phyloP scores from a whole-genome alignment of 2,797 vertebrate species.

The Nothura maculosa region DNA sequence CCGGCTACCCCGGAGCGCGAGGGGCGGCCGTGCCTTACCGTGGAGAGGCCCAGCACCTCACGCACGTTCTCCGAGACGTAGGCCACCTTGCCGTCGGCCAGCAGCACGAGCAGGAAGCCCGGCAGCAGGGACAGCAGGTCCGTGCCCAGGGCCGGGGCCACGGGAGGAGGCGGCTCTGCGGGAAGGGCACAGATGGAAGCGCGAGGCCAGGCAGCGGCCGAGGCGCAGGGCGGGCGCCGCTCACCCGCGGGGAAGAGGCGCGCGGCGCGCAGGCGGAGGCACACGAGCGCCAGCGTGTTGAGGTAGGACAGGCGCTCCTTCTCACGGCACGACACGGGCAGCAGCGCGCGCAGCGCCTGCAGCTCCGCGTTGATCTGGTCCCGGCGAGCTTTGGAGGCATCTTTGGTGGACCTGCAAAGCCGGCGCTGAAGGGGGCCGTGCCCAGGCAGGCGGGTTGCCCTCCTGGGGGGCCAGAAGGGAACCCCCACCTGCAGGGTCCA shows the following conservation, averaged over 20 bases:
- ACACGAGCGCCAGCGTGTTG: slow-evolving; percentile 90
- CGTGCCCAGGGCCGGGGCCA: not conserved
- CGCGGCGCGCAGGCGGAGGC: slow-evolving; percentile 84
- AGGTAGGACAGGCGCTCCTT: slow-evolving; percentile 90
- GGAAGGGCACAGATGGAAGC: not conserved
- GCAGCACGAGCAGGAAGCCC: slow-evolving; percentile 87
- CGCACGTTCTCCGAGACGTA: slow-evolving; percentile 88
- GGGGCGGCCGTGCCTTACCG: slow-evolving; percentile 77
- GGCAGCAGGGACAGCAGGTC: slow-evolving; percentile 85
- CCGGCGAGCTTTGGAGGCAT: slow-evolving; percentile 90
- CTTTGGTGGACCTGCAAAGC: slow-evolving; percentile 89
- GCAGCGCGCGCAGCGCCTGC: slow-evolving; percentile 84
- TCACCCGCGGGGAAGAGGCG: slow-evolving; percentile 65
- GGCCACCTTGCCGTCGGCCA: slow-evolving; percentile 80
- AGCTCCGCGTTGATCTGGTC: slow-evolving; percentile 91
- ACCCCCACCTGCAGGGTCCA: not conserved
- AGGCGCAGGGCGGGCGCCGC: no score
- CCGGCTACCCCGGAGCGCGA: no score
- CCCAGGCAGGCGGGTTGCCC: not conserved
- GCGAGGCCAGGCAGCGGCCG: no score
- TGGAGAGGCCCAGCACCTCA: slow-evolving; percentile 85
- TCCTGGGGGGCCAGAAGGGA: accelerated
- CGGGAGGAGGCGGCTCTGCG: not conserved
- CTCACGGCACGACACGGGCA: slow-evolving; percentile 83
- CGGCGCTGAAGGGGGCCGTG: accelerated